Evolutionary conservation across 2,797 vertebrate genomes (phyloP).

Genomic region (Vultur gryphus): DNA sequence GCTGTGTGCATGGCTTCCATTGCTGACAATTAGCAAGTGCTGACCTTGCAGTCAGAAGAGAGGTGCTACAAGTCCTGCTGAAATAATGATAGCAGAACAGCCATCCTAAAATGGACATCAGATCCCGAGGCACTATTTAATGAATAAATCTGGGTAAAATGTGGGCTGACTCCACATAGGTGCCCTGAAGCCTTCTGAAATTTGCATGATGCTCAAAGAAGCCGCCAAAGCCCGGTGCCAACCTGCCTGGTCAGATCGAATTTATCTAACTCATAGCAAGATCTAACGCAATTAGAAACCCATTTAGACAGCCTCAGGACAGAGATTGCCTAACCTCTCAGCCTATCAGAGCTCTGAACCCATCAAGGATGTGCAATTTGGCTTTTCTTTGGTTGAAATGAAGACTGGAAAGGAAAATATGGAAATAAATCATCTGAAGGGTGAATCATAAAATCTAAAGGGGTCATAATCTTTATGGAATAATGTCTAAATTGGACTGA

Average conservation of each 20-base stretch:
- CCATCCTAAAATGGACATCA: slow-evolving; percentile 45
- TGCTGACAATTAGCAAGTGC: background rate
- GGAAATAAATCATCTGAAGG: slow-evolving; percentile 15
- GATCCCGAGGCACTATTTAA: slow-evolving; percentile 45
- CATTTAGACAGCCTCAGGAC: slow-evolving; percentile 54
- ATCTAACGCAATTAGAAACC: slow-evolving; percentile 54
- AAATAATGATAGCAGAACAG: slow-evolving; percentile 42
- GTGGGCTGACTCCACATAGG: slow-evolving; percentile 39
- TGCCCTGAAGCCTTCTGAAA: slow-evolving; percentile 53
- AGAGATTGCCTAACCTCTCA: slow-evolving; percentile 22
- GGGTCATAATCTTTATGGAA: slow-evolving; percentile 30
- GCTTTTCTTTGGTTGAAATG: slow-evolving; percentile 42
- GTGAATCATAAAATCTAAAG: slow-evolving; percentile 16
- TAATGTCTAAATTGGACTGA: slow-evolving; percentile 23
- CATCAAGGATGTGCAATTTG: slow-evolving; percentile 34
- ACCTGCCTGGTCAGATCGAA: slow-evolving; percentile 57
- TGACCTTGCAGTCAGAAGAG: slow-evolving; percentile 44
- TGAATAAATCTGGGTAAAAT: slow-evolving; percentile 50
- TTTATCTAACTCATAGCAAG: slow-evolving; percentile 56
- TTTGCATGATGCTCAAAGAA: slow-evolving; percentile 59
- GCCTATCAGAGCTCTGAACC: slow-evolving; percentile 38
- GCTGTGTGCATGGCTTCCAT: background rate
- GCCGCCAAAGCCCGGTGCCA: slow-evolving; percentile 46
- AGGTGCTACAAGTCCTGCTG: slow-evolving; percentile 15
- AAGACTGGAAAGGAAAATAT: slow-evolving; percentile 13